Conservation (phyloP, 1,140 invertebrate species). For the Paraescarpia echinospica region DNA sequence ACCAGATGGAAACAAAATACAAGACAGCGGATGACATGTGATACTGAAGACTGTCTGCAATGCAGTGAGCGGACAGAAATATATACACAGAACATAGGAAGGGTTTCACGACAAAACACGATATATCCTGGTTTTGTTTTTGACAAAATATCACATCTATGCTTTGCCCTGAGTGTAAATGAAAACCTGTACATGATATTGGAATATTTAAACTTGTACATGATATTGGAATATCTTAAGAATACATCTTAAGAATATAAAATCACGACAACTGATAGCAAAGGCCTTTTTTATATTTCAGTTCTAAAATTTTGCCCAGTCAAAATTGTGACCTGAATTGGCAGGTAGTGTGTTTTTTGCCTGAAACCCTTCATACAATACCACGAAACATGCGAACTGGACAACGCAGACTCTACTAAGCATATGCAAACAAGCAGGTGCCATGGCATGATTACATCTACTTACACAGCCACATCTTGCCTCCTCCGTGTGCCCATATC, state of each 20-base stretch:
- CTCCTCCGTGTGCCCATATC: neutral
- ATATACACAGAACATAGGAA: neutral
- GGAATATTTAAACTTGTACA: no score
- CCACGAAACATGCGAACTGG: neutral
- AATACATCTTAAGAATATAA: no score
- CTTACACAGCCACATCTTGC: neutral
- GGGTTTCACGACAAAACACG: no score
- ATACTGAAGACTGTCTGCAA: neutral
- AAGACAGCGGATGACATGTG: neutral
- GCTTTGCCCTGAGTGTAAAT: no score
- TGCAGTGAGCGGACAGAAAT: neutral
- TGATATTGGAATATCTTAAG: no score
- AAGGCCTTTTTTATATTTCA: no score
- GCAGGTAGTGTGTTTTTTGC: neutral
- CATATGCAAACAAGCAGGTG: neutral
- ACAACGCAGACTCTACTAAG: neutral
- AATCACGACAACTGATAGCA: no score
- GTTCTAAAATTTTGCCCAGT: no score
- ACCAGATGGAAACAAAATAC: neutral
- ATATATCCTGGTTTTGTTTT: no score
- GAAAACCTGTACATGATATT: no score
- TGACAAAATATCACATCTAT: no score
- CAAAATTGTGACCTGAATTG: no score
- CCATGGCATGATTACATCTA: neutral
- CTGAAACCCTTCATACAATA: neutral